phyloP scores from a whole-genome alignment of 2,113 vertebrate species.

The Capricornis sumatraensis region DNA sequence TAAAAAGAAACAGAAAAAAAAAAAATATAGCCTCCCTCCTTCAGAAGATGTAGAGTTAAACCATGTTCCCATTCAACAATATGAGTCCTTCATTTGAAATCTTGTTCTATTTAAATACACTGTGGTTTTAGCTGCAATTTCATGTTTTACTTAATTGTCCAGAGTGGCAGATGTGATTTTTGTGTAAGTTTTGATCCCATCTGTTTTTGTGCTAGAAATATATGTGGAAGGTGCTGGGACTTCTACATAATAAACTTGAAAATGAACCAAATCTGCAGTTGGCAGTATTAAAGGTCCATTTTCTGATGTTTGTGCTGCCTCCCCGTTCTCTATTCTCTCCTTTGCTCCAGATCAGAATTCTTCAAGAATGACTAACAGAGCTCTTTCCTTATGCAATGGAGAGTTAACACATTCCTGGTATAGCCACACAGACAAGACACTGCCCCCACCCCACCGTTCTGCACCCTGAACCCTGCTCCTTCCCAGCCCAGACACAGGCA shows the following conservation, averaged over 20 bases:
- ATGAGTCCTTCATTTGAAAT: not conserved
- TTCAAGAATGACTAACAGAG: not conserved
- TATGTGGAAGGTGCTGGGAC: not conserved
- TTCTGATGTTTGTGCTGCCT: not conserved
- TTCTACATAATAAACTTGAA: not conserved
- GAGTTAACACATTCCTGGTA: not conserved
- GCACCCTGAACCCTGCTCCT: accelerated
- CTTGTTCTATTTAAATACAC: slow-evolving; percentile 55
- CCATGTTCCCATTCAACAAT: not conserved
- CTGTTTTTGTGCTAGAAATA: slow-evolving; percentile 55
- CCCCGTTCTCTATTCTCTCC: not conserved
- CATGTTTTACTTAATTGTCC: slow-evolving; percentile 62
- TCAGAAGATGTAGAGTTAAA: not conserved
- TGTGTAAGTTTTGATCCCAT: slow-evolving; percentile 45
- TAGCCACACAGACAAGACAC: not conserved
- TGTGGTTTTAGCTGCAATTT: slow-evolving; percentile 32
- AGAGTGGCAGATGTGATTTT: slow-evolving; percentile 61
- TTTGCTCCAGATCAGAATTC: not conserved
- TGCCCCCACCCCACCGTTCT: accelerated
- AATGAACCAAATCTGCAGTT: not conserved
- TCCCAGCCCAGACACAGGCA: accelerated
- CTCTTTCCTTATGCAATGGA: not conserved
- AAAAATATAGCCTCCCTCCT: too few species aligned
- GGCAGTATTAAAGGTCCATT: not conserved
- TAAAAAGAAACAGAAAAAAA: not conserved